Evolutionary conservation across 2,888 invertebrate genomes (phyloP), one percentile per base, ranked within the genome.

Genomic region (Drosophila greeni): DNA sequence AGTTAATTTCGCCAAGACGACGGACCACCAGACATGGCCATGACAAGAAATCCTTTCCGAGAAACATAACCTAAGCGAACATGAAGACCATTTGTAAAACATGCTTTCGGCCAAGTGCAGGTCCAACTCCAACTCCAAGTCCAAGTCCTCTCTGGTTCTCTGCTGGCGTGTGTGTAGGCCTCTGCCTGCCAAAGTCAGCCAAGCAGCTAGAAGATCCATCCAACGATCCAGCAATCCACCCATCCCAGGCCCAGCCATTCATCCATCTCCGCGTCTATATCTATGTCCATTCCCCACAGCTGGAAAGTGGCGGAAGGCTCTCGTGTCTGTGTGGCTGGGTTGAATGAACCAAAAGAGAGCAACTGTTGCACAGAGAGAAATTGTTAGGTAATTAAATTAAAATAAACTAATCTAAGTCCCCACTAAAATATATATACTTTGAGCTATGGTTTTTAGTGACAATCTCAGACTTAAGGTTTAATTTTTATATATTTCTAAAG

Each of bases 1-100:
- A 65, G 67, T 70, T 73, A 54, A 60, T 79, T 72, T 75, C 69
- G 72, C 68, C 58, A 55, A 51, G 55, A 57, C 66, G 66, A 34
- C 60, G 31, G 54, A 40, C 53, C 33, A 29, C 68, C 81, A 76
- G 80, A 82, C 78, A 76, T 84, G 82, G 84, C 84, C 76, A 82
- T 73, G 81, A 76, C 81, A 82, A 80, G 84, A 72, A 82, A 82
- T 82, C 82, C 82, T 84, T 82, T 82, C 82, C 82, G 69, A 82
- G 82, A 82, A 82, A 84, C 82, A 82, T 82, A 84, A 31, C 31
- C 45, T 33, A 31, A 47, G 14, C 45, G 65, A 72, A 82, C 84
- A 77, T 76, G 78, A 82, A 78, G 73, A 72, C 78, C 82, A 82
- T 82, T 84, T 84, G 82, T 82, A 76, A 72, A 80, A 82, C 82